Evolutionary conservation across 2,888 invertebrate genomes (phyloP).

Genomic region (Phengaris alcon): DNA sequence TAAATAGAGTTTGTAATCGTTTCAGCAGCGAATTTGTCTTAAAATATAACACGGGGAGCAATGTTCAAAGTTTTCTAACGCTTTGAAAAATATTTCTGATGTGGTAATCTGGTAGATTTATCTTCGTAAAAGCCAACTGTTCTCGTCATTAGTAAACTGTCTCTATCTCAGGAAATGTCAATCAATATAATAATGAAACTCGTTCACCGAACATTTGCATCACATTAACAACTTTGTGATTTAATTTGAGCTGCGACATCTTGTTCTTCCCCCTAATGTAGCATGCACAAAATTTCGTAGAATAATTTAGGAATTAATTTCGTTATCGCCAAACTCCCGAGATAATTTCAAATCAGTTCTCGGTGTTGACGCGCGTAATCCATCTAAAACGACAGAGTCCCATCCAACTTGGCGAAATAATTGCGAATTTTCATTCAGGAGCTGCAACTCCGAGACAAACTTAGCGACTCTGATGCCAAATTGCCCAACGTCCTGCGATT

Average conservation of each 20-base stretch:
- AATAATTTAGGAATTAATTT: constrained; percentile 24
- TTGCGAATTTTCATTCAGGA: constrained; percentile 45
- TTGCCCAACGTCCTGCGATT: constrained; percentile 39
- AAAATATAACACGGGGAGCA: background rate
- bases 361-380: constrained; percentile 28
- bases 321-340: constrained; percentile 12
- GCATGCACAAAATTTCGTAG: constrained; percentile 5
- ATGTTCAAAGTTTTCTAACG: background rate
- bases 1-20: background rate
- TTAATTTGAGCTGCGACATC: background rate
- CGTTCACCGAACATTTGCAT: background rate
- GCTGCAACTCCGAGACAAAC: constrained; percentile 37
- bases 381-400: constrained; percentile 41
- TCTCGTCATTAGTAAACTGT: no score
- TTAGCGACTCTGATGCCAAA: constrained; percentile 41
- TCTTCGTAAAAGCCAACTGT: background rate
- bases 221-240: constrained; percentile 2
- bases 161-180: no score
- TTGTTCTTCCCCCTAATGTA: background rate
- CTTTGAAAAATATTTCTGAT: background rate
- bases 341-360: constrained; percentile 29
- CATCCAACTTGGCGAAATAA: constrained; percentile 45
- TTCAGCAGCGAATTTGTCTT: background rate
- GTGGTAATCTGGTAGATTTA: background rate
- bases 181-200: no score